A percentile compares a stretch with the other conserved stretches of the same genome.
These are phyloP conservation scores for Halictus ligatus DNA, from an alignment of 2,888 invertebrate genomes.

Conservation along the genomic window DNA sequence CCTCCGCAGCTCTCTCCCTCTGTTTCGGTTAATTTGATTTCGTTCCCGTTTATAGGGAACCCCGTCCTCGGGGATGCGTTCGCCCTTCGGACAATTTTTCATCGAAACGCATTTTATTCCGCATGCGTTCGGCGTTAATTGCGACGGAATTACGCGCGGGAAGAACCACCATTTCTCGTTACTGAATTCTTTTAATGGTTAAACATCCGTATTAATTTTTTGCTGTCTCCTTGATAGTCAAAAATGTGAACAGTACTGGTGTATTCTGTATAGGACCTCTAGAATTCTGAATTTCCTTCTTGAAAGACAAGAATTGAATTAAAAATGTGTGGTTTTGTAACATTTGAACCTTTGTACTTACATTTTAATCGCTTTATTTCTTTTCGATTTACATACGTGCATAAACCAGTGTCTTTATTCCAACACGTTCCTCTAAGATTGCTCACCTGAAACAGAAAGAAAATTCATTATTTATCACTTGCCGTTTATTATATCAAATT, in stretches of 20 bases:
- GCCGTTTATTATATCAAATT: not conserved
- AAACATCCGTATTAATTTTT: not conserved
- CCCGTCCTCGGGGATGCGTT: slow-evolving; percentile 7
- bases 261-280: not conserved
- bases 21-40: slow-evolving; percentile 43
- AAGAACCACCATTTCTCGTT: not conserved
- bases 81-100: not conserved
- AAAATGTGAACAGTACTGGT: not conserved
- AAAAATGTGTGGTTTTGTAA: not conserved
- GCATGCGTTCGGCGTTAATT: slow-evolving; percentile 6
- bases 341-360: not conserved
- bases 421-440: not conserved
- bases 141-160: not conserved
- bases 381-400: slow-evolving; percentile 31
- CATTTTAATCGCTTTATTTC: not conserved
- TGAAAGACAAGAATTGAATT: not conserved
- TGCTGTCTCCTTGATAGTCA: not conserved
- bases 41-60: not conserved
- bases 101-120: not conserved
- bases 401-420: not conserved
- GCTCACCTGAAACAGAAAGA: slow-evolving; percentile 72
- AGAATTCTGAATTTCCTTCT: not conserved
- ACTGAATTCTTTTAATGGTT: not conserved
- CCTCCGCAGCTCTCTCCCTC: not conserved
- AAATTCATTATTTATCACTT: not conserved